Conservation (phyloP, 2,888 invertebrate genomes). For the Pristionchus arcanus region DNA sequence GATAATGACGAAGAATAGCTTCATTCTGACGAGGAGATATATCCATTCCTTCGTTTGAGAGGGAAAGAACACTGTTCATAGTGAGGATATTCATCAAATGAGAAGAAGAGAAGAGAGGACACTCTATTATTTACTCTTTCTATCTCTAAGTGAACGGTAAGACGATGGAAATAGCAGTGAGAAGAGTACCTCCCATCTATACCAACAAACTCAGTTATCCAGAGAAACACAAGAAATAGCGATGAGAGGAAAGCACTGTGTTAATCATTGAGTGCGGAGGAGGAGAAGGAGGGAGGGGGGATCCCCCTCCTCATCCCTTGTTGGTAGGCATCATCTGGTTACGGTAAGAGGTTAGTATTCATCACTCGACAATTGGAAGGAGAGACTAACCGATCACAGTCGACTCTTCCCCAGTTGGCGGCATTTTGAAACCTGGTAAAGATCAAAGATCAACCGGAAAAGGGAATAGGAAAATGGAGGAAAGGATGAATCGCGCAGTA, state of each 20-base stretch:
- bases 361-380: too few relatives aligned
- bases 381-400: slow-evolving; percentile 35
- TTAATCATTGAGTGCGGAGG: slow-evolving; percentile 21
- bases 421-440: slow-evolving; percentile 20
- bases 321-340: background rate
- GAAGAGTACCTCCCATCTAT: slow-evolving; percentile 43
- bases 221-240: slow-evolving; percentile 7
- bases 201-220: slow-evolving; percentile 12
- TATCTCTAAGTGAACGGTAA: slow-evolving; percentile 33
- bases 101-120: background rate
- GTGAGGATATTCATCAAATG: background rate
- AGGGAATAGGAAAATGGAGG: background rate
- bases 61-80: background rate
- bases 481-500: background rate
- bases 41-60: background rate
- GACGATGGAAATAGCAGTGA: slow-evolving; percentile 43
- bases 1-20: slow-evolving; percentile 43
- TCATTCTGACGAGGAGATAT: slow-evolving; percentile 39
- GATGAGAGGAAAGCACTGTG: background rate
- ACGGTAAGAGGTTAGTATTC: background rate
- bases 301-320: background rate
- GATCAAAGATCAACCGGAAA: background rate
- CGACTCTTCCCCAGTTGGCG: slow-evolving; percentile 45
- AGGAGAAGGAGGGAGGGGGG: background rate
- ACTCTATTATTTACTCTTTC: slow-evolving; percentile 33